Base-by-base conservation (phyloP, 2,888 invertebrate species). In the Thecocarcelia acutangulata region DNA sequence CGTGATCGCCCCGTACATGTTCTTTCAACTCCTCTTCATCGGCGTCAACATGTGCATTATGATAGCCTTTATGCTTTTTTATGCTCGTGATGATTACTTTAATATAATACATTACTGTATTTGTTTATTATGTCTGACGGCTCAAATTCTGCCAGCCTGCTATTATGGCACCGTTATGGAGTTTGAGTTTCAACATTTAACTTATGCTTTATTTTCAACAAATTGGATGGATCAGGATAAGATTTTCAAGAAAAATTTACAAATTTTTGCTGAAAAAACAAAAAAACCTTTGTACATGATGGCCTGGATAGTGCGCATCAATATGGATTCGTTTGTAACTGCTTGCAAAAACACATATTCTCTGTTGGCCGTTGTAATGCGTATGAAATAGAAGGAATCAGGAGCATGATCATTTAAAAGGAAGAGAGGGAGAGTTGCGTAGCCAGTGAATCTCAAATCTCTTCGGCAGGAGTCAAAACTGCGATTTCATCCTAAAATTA, bases 181-280 rank as follows among this genome's bases (percentile, higher is more conserved):
- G 42, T 12, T 44, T 11, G 85, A 83, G 54, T 83, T 85, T 63
- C 63, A 78, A 46, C 21, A 82, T n/a, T 50, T 84, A 50, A 56
- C 79, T 2, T 66, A 80, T 61, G 78, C 83, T n/a, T 42, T 84
- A 13, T 83, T 79, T 28, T 76, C 83, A 0, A 75, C 78, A 17
- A 84, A 86, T 46, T 84, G 83, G 83, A n/a, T 73, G 19, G 68
- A 73, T 6, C 83, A 83, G 61, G 68, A 63, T 75, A n/a, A 15
- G 0, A 52, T 11, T 9, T 83, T 85, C 74, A 78, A 81, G 17
- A 64, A 74, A 42, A 83, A 74, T 61, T 61, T 85, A 8, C 33
- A 44, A 15, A 83, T 84, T n/a, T 80, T 84, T 52, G 21, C 40
- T 9, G 83, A 83, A 8, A 64, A 54, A 9, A 74, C 82, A 0